Percentiles rank a stretch among this genome's conserved stretches.
Conservation (phyloP, 2,797 vertebrate genomes). For the Mus minutoides region DNA sequence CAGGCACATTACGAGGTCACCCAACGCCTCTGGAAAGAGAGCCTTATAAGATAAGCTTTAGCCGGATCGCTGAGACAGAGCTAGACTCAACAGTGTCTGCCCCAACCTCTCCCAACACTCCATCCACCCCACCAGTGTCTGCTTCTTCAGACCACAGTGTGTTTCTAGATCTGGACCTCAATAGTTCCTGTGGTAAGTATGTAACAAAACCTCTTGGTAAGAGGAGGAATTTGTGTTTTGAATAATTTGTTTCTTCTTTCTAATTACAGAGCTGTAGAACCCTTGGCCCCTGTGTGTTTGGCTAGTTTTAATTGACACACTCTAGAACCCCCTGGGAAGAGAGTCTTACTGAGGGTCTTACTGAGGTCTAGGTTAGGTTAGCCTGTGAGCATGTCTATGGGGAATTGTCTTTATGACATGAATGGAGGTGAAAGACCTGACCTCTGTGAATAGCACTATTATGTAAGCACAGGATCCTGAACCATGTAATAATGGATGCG, state of each 20-base stretch:
- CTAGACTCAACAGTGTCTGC: slow-evolving; percentile 90
- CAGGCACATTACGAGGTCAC: slow-evolving; percentile 93
- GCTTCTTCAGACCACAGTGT: slow-evolving; percentile 95
- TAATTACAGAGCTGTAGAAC: slow-evolving; percentile 37
- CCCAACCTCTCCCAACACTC: slow-evolving; percentile 96
- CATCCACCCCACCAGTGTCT: slow-evolving; percentile 94
- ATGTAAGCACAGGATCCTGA: neutral
- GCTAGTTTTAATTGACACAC: neutral
- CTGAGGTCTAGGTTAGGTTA: neutral
- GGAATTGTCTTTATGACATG: neutral
- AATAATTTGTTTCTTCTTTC: slow-evolving; percentile 45
- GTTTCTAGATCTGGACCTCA: slow-evolving; percentile 94
- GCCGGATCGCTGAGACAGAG: slow-evolving; percentile 95
- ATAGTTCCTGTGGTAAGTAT: slow-evolving; percentile 89
- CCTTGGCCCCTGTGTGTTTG: neutral
- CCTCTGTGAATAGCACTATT: neutral
- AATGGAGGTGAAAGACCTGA: neutral
- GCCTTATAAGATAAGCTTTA: slow-evolving; percentile 97
- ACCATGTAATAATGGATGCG: neutral
- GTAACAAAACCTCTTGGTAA: neutral
- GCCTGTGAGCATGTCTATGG: neutral
- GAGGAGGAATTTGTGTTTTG: slow-evolving; percentile 41
- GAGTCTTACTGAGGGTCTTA: neutral
- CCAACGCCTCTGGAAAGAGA: slow-evolving; percentile 96
- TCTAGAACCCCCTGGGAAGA: neutral